A percentile compares a stretch with the other conserved stretches of the same genome.
Evolutionary conservation across 2,888 invertebrate genomes (phyloP).

Genomic region (Himalopsyche japonica): DNA sequence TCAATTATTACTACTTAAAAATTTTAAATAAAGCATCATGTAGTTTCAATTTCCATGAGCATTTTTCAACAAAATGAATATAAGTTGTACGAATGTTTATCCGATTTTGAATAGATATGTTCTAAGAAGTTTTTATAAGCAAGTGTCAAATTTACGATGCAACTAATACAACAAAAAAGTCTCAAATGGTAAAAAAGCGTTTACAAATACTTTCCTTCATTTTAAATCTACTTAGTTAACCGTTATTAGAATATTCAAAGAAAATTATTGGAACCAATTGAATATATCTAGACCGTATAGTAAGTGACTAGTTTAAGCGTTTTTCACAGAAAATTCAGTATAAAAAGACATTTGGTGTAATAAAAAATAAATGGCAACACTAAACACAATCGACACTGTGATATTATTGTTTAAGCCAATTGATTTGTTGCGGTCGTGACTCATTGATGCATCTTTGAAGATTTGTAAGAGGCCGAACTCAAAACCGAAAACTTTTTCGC

Average conservation of each 20-base stretch:
- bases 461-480: not conserved
- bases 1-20: too few species aligned
- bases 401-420: slow-evolving; percentile 16
- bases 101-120: too few species aligned
- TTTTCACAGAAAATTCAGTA: not conserved
- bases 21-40: too few species aligned
- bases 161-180: too few species aligned
- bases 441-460: not conserved
- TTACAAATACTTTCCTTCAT: too few species aligned
- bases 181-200: too few species aligned
- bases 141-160: too few species aligned
- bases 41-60: too few species aligned
- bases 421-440: slow-evolving; percentile 28
- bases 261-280: not conserved
- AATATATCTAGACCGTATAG: not conserved
- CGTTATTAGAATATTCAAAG: not conserved
- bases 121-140: too few species aligned
- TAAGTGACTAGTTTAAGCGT: not conserved
- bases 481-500: not conserved
- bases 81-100: too few species aligned
- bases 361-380: not conserved
- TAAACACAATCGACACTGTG: not conserved
- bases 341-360: not conserved
- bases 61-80: too few species aligned
- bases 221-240: too few species aligned